Percentiles rank a stretch among this genome's conserved stretches.
Conservation (phyloP, 1,140 invertebrate genomes). For the Meteorus sp. region DNA sequence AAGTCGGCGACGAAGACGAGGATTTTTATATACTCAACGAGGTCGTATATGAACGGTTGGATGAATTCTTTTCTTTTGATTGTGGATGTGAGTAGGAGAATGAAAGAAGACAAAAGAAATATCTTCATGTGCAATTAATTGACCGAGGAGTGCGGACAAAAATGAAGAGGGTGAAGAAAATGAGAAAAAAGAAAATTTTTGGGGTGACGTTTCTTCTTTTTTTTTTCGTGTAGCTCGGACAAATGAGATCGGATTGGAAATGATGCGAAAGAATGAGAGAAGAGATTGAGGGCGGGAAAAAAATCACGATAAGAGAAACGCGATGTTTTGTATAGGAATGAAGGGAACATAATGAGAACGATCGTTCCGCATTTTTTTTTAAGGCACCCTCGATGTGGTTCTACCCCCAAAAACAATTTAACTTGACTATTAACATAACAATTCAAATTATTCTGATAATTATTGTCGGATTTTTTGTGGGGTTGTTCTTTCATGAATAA, state of each 20-base stretch:
- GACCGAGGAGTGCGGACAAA: conserved; percentile 13
- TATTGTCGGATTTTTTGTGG: too few relatives aligned
- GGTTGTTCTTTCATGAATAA: not conserved
- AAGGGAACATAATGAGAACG: not conserved
- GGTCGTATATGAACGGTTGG: not conserved
- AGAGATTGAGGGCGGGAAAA: not conserved
- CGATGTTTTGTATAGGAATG: not conserved
- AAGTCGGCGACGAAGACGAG: conserved; percentile 39
- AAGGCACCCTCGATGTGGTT: not conserved
- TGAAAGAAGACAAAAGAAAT: conserved; percentile 12
- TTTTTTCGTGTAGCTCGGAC: conserved; percentile 7
- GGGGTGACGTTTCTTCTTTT: not conserved
- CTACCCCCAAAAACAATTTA: not conserved
- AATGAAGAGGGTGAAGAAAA: not conserved
- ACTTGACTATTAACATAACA: not conserved
- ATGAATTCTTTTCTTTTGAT: conserved; percentile 1
- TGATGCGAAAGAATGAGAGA: not conserved
- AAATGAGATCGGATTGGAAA: conserved; percentile 8
- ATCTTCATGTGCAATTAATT: conserved; percentile 24
- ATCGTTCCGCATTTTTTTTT: too few relatives aligned
- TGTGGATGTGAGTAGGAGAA: not conserved
- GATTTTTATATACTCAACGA: not conserved
- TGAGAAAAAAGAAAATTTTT: not conserved
- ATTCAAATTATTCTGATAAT: not conserved
- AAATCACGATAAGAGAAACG: not conserved